phyloP scores from a whole-genome alignment of 2,888 invertebrate species.

The Sphaeridia pumilis region DNA sequence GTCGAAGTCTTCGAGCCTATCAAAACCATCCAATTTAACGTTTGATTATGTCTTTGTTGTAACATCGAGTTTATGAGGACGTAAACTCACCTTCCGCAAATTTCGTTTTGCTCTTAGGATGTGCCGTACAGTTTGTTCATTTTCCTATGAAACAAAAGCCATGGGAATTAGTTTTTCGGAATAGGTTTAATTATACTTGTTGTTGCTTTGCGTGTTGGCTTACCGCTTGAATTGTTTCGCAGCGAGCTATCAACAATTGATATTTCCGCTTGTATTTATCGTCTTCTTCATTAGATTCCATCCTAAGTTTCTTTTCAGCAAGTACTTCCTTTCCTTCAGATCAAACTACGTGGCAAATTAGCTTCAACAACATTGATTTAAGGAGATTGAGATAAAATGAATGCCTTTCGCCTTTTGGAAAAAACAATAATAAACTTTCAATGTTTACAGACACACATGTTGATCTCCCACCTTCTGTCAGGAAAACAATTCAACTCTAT shows the following conservation, averaged over 20 bases:
- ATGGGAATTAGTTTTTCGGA: not conserved
- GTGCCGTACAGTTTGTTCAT: constrained; percentile 15
- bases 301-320: no score
- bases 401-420: no score
- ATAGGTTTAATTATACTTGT: not conserved
- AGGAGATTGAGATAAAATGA: no score
- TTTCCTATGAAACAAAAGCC: constrained; percentile 12
- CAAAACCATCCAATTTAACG: no score
- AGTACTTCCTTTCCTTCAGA: no score
- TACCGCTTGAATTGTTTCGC: constrained; percentile 18
- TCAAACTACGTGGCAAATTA: no score
- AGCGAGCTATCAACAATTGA: constrained; percentile 9
- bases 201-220: not conserved
- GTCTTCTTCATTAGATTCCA: constrained; percentile 17
- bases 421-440: no score
- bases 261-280: constrained; percentile 18
- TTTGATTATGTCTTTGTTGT: not conserved
- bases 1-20: constrained; percentile 15
- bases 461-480: no score
- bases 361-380: no score
- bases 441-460: no score
- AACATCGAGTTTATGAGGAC: not conserved
- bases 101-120: constrained; percentile 16
- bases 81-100: constrained; percentile 8
- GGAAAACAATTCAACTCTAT: no score